A percentile compares a stretch with the other conserved stretches of the same genome.
phyloP scores from a whole-genome alignment of 2,888 invertebrate genomes.

The Alsophila aescularia region DNA sequence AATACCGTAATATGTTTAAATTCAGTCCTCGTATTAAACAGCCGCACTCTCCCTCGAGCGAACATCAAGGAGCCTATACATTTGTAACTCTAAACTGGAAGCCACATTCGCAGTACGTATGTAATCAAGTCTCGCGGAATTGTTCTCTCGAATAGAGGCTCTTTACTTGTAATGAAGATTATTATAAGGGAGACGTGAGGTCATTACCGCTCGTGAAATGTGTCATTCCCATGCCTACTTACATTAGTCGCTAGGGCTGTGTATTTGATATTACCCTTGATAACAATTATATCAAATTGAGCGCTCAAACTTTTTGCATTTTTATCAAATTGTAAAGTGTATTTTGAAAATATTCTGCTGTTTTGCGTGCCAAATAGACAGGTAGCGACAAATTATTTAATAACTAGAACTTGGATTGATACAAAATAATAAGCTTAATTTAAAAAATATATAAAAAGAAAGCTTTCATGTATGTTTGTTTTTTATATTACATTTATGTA shows the following conservation, averaged over 20 bases:
- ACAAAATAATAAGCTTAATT: too few relatives aligned
- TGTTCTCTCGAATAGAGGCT: constrained; percentile 33
- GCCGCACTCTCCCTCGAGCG: background rate
- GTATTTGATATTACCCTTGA: constrained; percentile 8
- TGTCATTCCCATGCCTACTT: constrained; percentile 28
- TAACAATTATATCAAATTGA: constrained; percentile 2
- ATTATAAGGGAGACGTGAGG: constrained; percentile 33
- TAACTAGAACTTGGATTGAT: too few relatives aligned
- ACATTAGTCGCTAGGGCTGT: constrained; percentile 25
- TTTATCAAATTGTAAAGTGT: too few relatives aligned
- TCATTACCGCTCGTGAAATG: constrained; percentile 31
- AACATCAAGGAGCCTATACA: constrained; percentile 23
- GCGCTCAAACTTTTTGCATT: constrained; percentile 1
- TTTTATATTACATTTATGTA: too few relatives aligned
- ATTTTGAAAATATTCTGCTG: too few relatives aligned
- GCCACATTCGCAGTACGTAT: constrained; percentile 26
- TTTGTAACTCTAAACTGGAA: constrained; percentile 30
- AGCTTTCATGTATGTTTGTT: too few relatives aligned
- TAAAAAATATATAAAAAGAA: too few relatives aligned
- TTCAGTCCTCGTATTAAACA: background rate
- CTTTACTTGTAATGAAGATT: constrained; percentile 38
- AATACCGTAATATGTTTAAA: background rate
- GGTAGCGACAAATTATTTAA: too few relatives aligned
- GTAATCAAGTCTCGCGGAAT: constrained; percentile 37
- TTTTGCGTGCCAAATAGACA: too few relatives aligned